These are phyloP conservation scores for Bos taurus DNA, from an alignment of 2,113 vertebrate genomes.

Conservation along the genomic window ARS-UCD2.0 NC_037330.1:2876001-2876500, in stretches of 20 bases:
- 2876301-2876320: background rate
- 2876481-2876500: background rate
- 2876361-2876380: background rate
- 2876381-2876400: background rate
- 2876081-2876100: background rate
- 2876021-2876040: background rate
- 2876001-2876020: background rate
- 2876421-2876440: background rate
- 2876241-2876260: background rate
- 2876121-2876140: background rate
- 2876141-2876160: background rate
- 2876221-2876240: background rate
- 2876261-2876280: background rate
- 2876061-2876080: background rate
- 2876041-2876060: background rate
- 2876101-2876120: background rate
- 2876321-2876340: background rate
- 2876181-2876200: background rate
- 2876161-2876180: background rate
- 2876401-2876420: background rate
- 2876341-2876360: background rate
- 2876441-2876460: background rate
- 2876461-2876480: background rate
- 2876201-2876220: background rate
- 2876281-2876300: background rate